These are phyloP conservation scores for Python bivittatus DNA, from an alignment of 2,113 vertebrate genomes.

Conservation along the genomic window DNA sequence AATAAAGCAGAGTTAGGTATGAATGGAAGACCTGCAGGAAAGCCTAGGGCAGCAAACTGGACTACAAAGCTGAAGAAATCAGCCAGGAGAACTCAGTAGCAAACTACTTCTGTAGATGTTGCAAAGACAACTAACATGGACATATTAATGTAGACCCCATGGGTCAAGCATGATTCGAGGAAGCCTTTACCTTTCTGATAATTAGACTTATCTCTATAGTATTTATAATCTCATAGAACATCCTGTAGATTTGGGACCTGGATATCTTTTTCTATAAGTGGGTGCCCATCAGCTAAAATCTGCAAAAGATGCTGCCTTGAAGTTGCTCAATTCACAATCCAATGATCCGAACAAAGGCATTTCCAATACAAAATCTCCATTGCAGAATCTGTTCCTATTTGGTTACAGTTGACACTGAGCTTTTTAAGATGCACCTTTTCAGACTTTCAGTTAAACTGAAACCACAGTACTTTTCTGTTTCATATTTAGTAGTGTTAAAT, in stretches of 20 bases:
- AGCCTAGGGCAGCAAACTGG: not conserved
- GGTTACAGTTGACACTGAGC: not conserved
- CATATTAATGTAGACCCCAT: not conserved
- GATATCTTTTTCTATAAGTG: not conserved
- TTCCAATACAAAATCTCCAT: not conserved
- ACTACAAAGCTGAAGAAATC: not conserved
- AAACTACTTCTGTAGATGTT: not conserved
- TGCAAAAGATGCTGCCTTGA: not conserved
- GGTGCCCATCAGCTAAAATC: not conserved
- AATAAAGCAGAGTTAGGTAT: not conserved
- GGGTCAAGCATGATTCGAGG: not conserved
- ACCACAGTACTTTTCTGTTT: not conserved
- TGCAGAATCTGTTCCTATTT: not conserved
- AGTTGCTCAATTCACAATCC: not conserved
- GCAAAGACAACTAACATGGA: not conserved
- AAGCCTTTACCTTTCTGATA: not conserved
- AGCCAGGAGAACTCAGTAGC: not conserved
- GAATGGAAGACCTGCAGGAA: not conserved
- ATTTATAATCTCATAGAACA: not conserved
- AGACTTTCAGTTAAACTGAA: not conserved
- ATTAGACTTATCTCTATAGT: not conserved
- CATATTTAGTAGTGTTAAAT: not conserved
- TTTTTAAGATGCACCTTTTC: not conserved
- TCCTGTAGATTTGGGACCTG: not conserved
- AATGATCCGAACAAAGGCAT: not conserved